A percentile compares a stretch with the other conserved stretches of the same genome.
phyloP scores from a whole-genome alignment of 2,888 invertebrate species.

The Itoplectis maculator region DNA sequence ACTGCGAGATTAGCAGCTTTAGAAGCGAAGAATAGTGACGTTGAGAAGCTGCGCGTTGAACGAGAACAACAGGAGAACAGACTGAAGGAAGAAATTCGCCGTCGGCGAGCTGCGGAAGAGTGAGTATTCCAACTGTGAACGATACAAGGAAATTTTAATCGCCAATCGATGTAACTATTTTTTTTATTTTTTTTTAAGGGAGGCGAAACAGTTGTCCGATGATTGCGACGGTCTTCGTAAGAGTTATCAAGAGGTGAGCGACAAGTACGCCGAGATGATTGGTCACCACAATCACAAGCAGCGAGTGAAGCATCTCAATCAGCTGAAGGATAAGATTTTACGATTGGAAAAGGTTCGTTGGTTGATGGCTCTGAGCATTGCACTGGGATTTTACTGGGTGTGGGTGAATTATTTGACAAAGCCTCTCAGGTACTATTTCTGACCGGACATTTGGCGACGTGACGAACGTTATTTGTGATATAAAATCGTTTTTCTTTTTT shows the following conservation, averaged over 20 bases:
- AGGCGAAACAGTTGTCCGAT: conserved; percentile 72
- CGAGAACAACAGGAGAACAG: conserved; percentile 48
- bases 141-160: neutral
- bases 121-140: conserved; percentile 47
- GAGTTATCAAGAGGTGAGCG: conserved; percentile 85
- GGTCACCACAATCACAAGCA: conserved; percentile 89
- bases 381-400: conserved; percentile 73
- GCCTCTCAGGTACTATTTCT: conserved; percentile 64
- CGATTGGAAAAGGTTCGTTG: conserved; percentile 84
- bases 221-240: conserved; percentile 83
- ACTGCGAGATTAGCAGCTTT: conserved; percentile 51
- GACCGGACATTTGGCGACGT: neutral
- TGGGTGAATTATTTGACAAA: conserved; percentile 68
- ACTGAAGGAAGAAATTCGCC: conserved; percentile 60
- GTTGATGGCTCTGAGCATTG: conserved; percentile 68
- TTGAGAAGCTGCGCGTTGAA: conserved; percentile 46
- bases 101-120: conserved; percentile 61
- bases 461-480: conserved; percentile 5
- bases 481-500: neutral
- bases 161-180: conserved; percentile 7
- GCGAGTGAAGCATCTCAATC: conserved; percentile 87
- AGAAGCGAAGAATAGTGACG: conserved; percentile 44
- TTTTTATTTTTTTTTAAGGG: conserved; percentile 67
- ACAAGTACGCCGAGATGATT: conserved; percentile 87
- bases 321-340: conserved; percentile 84